Evolutionary conservation across 2,113 vertebrate species (phyloP).

Genomic region (Cottus gobio): DNA sequence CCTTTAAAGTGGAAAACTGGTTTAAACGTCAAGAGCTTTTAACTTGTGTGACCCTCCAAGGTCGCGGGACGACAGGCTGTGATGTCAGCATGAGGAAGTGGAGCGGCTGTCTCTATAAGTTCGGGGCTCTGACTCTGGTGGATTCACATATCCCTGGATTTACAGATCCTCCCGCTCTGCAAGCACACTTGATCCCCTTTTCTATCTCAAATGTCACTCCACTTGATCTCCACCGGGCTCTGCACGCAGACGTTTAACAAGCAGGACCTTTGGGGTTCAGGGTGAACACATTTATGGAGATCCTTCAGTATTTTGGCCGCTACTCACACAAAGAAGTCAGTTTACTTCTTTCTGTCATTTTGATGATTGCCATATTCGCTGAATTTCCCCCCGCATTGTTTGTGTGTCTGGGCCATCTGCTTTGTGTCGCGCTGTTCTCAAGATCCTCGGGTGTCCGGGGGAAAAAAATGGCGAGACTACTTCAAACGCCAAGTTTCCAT

Average conservation of each 20-base stretch:
- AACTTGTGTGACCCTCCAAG: slow-evolving; percentile 19
- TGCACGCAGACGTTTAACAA: background rate
- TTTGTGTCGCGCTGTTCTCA: slow-evolving; percentile 9
- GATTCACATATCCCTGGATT: slow-evolving; percentile 57
- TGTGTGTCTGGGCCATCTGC: slow-evolving; percentile 50
- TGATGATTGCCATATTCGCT: slow-evolving; percentile 7
- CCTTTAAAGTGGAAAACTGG: slow-evolving; percentile 31
- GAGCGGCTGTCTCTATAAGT: background rate
- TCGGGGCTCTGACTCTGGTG: slow-evolving; percentile 8
- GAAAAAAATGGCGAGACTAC: background rate
- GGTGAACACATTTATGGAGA: background rate
- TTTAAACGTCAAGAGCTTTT: slow-evolving; percentile 39
- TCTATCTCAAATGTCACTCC: slow-evolving; percentile 44
- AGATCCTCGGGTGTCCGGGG: background rate
- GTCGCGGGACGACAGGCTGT: slow-evolving; percentile 7
- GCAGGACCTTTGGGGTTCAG: slow-evolving; percentile 7
- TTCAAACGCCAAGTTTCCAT: slow-evolving; percentile 23
- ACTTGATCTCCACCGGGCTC: slow-evolving; percentile 29
- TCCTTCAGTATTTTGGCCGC: background rate
- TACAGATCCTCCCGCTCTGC: slow-evolving; percentile 29
- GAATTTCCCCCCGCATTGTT: background rate
- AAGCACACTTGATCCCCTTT: slow-evolving; percentile 47
- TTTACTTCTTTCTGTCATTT: slow-evolving; percentile 21
- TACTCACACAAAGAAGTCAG: background rate
- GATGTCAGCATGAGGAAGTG: background rate